Base-by-base conservation (phyloP, 2,113 vertebrate species). In the Corydoras sp. region DNA sequence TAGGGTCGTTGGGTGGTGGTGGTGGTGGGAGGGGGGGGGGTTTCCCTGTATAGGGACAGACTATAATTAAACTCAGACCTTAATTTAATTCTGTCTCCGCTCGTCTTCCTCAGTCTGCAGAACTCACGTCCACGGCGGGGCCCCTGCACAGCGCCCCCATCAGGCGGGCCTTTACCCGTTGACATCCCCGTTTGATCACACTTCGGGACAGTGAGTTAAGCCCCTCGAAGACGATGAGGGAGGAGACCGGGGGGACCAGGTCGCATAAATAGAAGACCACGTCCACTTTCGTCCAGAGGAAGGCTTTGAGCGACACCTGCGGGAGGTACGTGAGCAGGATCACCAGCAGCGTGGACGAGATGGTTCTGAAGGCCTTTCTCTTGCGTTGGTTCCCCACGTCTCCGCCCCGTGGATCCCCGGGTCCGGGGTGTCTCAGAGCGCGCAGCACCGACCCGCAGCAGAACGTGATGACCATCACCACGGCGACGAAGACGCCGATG, bases 341-440 rank as follows among this genome's bases (percentile, higher is more conserved):
- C 51, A 70, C 1, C n/a, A 70, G 5, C 13, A 70, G 15, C 9
- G 13, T 58, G 15, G 48, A 30, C 31, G 61, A 53, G 18, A 35
- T 68, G 6, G 10, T 56, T 48, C 61, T 68, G 12, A 69, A 69
- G 12, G 58, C 55, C 7, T 68, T 69, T 35, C 58, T 69, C 24
- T 69, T 69, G 10, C 32, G 51, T 24, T 58, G 68, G 49, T 62
- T 70, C 49, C 48, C 31, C 11, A 32, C 48, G 10, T 70, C 24
- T 61, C 14, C 43, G 5, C 29, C 13, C 2, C 49, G 10, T 59
- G 14, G 24, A 5, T 59, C 32, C 48, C 32, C 66, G 11, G 68
- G 35, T 13, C 68, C 56, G 49, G 68, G 24, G 10, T 51, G 58
- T 59, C 18, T 59, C 6, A 68, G 54, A 0, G 10, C 55, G 48